These are phyloP conservation scores for Neoascia interrupta DNA, from an alignment of 2,888 invertebrate genomes.

Conservation along the genomic window DNA sequence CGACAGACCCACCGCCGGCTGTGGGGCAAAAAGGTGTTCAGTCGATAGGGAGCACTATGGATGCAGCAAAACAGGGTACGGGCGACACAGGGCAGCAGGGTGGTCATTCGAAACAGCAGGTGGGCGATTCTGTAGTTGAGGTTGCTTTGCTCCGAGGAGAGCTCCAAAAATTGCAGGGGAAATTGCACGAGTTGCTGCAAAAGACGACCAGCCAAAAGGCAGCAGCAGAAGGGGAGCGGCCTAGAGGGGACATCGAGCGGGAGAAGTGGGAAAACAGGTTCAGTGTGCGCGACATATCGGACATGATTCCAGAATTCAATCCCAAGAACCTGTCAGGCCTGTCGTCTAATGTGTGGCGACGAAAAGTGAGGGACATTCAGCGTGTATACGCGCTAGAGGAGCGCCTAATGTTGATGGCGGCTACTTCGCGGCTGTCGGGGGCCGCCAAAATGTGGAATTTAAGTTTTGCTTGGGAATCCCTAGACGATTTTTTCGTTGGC, in stretches of 20 bases:
- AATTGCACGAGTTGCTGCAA: background rate
- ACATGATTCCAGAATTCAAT: no score
- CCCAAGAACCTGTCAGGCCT: background rate
- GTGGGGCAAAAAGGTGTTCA: no score
- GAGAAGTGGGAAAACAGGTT: background rate
- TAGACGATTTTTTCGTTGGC: background rate
- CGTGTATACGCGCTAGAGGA: background rate
- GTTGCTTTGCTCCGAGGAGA: background rate
- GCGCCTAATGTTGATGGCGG: slow-evolving; percentile 1
- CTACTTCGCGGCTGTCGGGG: background rate
- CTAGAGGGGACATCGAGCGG: background rate
- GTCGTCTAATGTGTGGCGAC: background rate
- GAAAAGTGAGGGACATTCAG: background rate
- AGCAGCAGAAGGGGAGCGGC: background rate
- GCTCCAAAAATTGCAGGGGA: background rate
- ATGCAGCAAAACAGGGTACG: no score
- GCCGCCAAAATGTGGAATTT: slow-evolving; percentile 3
- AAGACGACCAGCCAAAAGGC: no score
- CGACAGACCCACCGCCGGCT: no score
- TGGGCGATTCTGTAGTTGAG: no score
- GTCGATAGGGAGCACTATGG: no score
- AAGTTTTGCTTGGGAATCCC: background rate
- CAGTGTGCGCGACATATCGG: slow-evolving; percentile 2
- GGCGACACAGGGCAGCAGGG: no score
- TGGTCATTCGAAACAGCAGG: no score